Percentiles rank a stretch among this genome's conserved stretches.
These are phyloP conservation scores for Tenebrio molitor DNA, from an alignment of 1,140 invertebrate species.

Conservation along the genomic window DNA sequence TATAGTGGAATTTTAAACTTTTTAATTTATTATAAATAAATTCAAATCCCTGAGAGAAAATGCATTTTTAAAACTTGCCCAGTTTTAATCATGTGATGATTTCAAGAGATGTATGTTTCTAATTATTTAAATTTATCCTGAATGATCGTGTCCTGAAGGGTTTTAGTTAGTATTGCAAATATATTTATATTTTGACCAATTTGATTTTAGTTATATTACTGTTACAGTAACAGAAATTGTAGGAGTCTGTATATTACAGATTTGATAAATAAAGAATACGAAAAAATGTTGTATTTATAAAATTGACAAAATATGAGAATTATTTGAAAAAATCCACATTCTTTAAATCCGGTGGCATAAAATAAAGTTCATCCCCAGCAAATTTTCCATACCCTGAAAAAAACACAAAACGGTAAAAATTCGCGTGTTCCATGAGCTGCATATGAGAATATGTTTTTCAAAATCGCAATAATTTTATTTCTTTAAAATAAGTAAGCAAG, in stretches of 20 bases:
- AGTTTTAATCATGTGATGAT: too few species aligned
- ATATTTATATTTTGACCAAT: conserved; percentile 50
- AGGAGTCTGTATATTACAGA: conserved; percentile 60
- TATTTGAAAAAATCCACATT: conserved; percentile 73
- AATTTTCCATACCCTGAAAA: conserved; percentile 76
- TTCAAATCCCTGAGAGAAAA: conserved; percentile 1
- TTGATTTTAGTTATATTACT: conserved; percentile 49
- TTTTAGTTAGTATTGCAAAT: conserved; percentile 42
- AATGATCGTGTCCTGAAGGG: conserved; percentile 1
- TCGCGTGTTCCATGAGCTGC: too few species aligned
- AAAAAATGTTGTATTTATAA: conserved; percentile 10
- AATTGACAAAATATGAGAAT: not conserved
- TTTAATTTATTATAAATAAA: conserved; percentile 22
- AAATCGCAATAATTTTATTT: too few species aligned
- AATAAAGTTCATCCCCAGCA: conserved; percentile 71
- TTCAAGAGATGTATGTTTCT: too few species aligned
- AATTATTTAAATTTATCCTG: not conserved
- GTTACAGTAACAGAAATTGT: conserved; percentile 50
- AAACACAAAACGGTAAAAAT: conserved; percentile 50
- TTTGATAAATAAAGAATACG: conserved; percentile 51
- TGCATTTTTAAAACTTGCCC: conserved; percentile 18
- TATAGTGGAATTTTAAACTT: conserved; percentile 16
- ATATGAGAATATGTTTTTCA: too few species aligned
- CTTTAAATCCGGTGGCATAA: conserved; percentile 79
- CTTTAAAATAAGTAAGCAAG: too few species aligned